phyloP scores from a whole-genome alignment of 2,888 invertebrate species.

The Boloria euphrosyne region DNA sequence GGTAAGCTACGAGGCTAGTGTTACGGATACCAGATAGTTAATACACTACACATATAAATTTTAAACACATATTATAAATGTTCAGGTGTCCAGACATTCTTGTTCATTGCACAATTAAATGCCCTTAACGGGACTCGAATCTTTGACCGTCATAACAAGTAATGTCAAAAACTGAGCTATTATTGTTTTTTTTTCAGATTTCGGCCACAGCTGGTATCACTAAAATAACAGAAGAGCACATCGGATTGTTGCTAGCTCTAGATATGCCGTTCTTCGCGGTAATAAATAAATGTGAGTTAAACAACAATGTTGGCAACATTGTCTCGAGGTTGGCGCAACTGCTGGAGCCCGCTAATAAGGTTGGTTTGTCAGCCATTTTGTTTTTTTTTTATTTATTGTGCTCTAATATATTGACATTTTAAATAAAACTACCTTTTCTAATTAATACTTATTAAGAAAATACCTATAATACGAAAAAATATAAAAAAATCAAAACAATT shows the following conservation, averaged over 20 bases:
- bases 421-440: no score
- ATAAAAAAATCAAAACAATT: no score
- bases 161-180: not conserved
- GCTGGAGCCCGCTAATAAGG: constrained; percentile 42
- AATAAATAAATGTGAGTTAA: constrained; percentile 95
- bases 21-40: no score
- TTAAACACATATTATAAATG: no score
- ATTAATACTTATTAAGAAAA: no score
- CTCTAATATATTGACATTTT: no score
- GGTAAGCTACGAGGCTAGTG: no score
- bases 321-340: constrained; percentile 64
- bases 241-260: constrained; percentile 90
- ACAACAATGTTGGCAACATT: constrained; percentile 86
- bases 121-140: not conserved
- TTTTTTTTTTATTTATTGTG: no score
- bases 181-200: constrained; percentile 74
- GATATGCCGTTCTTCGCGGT: constrained; percentile 96
- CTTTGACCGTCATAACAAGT: not conserved
- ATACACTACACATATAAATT: no score
- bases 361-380: constrained; percentile 3
- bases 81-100: no score
- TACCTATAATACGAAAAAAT: not conserved
- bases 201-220: constrained; percentile 91
- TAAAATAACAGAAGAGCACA: constrained; percentile 94
- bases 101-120: no score